Evolutionary conservation across 2,797 vertebrate species (phyloP).

Genomic region (Poeciliopsis presidionis): DNA sequence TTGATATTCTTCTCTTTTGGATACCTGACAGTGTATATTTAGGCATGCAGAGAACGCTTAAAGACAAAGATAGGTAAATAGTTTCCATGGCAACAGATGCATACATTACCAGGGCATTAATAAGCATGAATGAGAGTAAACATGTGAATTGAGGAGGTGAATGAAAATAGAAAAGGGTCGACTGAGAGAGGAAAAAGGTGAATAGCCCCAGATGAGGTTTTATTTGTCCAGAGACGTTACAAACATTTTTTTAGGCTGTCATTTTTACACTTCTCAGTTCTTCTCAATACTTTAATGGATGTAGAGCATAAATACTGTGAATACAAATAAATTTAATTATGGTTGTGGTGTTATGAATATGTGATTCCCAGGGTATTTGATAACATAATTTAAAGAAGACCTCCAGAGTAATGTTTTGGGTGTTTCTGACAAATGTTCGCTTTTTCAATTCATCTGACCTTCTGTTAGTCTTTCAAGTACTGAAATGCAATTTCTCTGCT

Average conservation of each 20-base stretch:
- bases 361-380: background rate
- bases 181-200: slow-evolving; percentile 20
- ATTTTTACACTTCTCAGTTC: background rate
- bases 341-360: background rate
- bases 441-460: background rate
- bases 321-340: background rate
- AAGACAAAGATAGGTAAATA: slow-evolving; percentile 61
- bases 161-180: slow-evolving; percentile 37
- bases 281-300: background rate
- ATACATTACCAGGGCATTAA: slow-evolving; percentile 54
- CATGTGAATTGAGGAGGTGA: slow-evolving; percentile 54
- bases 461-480: background rate
- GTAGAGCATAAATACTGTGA: background rate
- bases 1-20: background rate
- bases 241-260: background rate
- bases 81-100: slow-evolving; percentile 71
- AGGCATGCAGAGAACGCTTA: slow-evolving; percentile 53
- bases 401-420: background rate
- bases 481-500: background rate
- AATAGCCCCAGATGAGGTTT: slow-evolving; percentile 17
- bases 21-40: background rate
- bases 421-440: slow-evolving; percentile 16
- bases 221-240: slow-evolving; percentile 12
- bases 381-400: background rate
- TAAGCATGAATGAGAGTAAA: slow-evolving; percentile 65